Conservation (phyloP, 2,888 invertebrate genomes). For the Torymus auratus region DNA sequence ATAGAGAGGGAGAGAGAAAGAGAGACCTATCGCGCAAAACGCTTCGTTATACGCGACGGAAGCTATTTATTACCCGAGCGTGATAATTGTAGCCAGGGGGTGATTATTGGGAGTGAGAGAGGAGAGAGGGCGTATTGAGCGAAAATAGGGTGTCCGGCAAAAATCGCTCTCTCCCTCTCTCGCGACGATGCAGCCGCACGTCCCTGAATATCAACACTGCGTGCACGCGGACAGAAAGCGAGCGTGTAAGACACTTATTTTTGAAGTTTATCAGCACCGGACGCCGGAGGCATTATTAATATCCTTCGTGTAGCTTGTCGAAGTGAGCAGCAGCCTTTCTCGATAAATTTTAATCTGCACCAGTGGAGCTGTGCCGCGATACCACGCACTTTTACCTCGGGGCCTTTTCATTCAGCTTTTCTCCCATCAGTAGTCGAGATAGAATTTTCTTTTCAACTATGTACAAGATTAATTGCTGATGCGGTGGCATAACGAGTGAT, state of each 20-base stretch:
- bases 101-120: slow-evolving; percentile 65
- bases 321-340: background rate
- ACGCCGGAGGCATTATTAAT: slow-evolving; percentile 35
- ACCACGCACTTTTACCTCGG: background rate
- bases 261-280: slow-evolving; percentile 30
- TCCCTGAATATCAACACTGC: slow-evolving; percentile 16
- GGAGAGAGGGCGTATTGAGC: background rate
- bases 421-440: background rate
- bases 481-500: background rate
- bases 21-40: slow-evolving; percentile 39
- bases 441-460: slow-evolving; percentile 18
- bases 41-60: slow-evolving; percentile 64
- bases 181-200: background rate
- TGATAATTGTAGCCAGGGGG: slow-evolving; percentile 74
- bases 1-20: slow-evolving; percentile 16
- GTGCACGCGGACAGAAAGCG: background rate
- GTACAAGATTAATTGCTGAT: too few species aligned
- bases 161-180: slow-evolving; percentile 1
- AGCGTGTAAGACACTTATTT: slow-evolving; percentile 23
- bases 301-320: slow-evolving; percentile 19
- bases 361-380: slow-evolving; percentile 16
- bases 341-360: slow-evolving; percentile 35
- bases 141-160: slow-evolving; percentile 19
- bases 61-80: slow-evolving; percentile 67
- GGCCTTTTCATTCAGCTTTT: slow-evolving; percentile 28